Evolutionary conservation across 1,140 invertebrate species (phyloP).

Genomic region (Hypothenemus hampei): DNA sequence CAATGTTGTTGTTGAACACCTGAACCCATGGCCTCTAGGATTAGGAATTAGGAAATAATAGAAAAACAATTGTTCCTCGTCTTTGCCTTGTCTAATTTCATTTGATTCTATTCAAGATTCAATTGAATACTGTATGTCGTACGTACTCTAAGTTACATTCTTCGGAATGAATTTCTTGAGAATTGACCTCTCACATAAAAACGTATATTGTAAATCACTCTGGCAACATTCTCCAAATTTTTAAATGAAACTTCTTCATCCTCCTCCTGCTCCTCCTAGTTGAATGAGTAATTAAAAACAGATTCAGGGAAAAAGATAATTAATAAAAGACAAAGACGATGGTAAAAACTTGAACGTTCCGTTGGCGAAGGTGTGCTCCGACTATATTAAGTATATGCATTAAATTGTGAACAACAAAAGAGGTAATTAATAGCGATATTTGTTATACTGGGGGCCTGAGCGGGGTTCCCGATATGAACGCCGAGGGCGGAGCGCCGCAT

Average conservation of each 20-base stretch:
- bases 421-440: constrained; percentile 39
- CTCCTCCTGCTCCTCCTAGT: neutral
- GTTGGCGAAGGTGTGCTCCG: constrained; percentile 12
- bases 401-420: constrained; percentile 32
- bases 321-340: constrained; percentile 21
- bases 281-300: constrained; percentile 12
- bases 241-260: neutral
- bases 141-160: too few species aligned
- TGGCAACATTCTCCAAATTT: too few species aligned
- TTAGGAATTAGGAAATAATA: too few species aligned
- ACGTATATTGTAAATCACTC: too few species aligned
- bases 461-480: constrained; percentile 9
- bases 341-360: too few species aligned
- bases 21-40: too few species aligned
- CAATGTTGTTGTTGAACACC: constrained; percentile 5
- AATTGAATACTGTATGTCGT: too few species aligned
- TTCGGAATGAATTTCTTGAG: neutral
- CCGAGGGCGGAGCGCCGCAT: constrained; percentile 35
- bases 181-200: neutral
- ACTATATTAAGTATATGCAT: constrained; percentile 29
- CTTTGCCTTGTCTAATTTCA: too few species aligned
- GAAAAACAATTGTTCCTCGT: too few species aligned
- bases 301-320: constrained; percentile 17
- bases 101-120: too few species aligned
- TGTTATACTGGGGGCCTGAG: constrained; percentile 29